Conservation (phyloP, 2,113 vertebrate species). For the Hiodon tergisus region DNA sequence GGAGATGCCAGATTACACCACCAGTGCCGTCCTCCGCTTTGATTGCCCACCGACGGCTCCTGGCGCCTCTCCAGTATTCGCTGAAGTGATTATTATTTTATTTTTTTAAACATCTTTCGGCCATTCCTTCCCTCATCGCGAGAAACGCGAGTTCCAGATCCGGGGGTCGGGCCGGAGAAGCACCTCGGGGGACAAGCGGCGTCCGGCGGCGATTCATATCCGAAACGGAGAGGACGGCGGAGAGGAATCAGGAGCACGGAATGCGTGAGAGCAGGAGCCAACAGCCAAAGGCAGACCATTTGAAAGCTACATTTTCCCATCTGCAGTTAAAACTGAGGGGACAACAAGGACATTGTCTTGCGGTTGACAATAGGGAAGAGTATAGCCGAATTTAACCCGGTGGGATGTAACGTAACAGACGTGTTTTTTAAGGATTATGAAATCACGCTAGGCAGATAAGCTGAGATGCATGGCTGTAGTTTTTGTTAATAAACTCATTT, state of each 20-base stretch:
- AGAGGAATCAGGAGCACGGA: not conserved
- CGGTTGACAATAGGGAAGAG: not conserved
- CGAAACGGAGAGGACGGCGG: constrained; percentile 21
- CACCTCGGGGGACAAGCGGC: constrained; percentile 38
- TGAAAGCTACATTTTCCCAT: not conserved
- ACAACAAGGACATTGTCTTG: not conserved
- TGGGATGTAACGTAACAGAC: constrained; percentile 19
- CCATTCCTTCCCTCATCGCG: constrained; percentile 37
- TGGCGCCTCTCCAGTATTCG: constrained; percentile 36
- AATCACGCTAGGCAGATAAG: constrained; percentile 29
- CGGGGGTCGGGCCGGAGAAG: constrained; percentile 23
- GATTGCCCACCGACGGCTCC: constrained; percentile 35
- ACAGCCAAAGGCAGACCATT: constrained; percentile 1
- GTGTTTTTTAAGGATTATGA: constrained; percentile 46
- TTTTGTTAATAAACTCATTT: constrained; percentile 31
- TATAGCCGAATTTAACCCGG: not conserved
- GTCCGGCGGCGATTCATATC: constrained; percentile 43
- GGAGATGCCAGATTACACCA: constrained; percentile 34
- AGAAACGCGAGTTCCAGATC: constrained; percentile 45
- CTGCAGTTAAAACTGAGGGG: not conserved
- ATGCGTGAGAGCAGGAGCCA: constrained; percentile 17
- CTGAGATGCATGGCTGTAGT: constrained; percentile 28
- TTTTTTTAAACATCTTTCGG: constrained; percentile 28
- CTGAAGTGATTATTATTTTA: constrained; percentile 45
- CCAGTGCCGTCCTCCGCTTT: constrained; percentile 32